Evolutionary conservation across 2,113 vertebrate genomes (phyloP), one percentile per base, ranked within the genome.

Genomic region (Pelusios castaneus): DNA sequence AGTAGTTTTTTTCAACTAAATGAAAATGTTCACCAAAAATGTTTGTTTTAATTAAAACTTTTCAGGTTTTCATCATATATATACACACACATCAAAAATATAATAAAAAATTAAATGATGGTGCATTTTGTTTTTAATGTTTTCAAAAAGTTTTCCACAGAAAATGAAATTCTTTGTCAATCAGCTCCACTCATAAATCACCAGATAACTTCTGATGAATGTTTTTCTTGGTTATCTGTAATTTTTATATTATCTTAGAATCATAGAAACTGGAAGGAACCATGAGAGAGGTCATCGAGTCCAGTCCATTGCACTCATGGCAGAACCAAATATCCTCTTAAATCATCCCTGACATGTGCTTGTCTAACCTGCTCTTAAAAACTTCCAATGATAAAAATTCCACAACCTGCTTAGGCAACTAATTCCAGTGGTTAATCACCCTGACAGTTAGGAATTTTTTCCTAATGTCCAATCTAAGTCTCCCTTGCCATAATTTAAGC

Each of bases 161-260:
- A 94, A 90, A 89, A 91, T 81, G 88, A 92, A 94, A 81, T 90
- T 19, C 76, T 77, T 93, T 92, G 25, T 3, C 7, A 43, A 29
- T 84, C 82, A 89, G 1, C 2, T 82, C 31, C 92, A 80, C 38
- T 84, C 17, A 54, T 49, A 63, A 73, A 73, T 80, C 95, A 80
- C 14, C 49, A 90, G 70, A 78, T 94, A 73, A 41, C 81, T 73
- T 43, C 10, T 22, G 22, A 43, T 41, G 51, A 8, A 21, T 1
- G 52, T 84, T 54, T 80, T 8, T 78, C 52, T 70, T 63, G 51
- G 55, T 31, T 76, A 73, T 92, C 93, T 92, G 63, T 82, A 94
- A 95, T 96, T 75, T 34, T 85, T 77, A 80, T 89, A 86, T 84
- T n/a, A n/a, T n/a, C n/a, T n/a, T n/a, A n/a, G n/a, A n/a, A n/a